Evolutionary conservation across 92 coral and sea anemone species (phyloP).

Genomic region (Palythoa grandiflora): DNA sequence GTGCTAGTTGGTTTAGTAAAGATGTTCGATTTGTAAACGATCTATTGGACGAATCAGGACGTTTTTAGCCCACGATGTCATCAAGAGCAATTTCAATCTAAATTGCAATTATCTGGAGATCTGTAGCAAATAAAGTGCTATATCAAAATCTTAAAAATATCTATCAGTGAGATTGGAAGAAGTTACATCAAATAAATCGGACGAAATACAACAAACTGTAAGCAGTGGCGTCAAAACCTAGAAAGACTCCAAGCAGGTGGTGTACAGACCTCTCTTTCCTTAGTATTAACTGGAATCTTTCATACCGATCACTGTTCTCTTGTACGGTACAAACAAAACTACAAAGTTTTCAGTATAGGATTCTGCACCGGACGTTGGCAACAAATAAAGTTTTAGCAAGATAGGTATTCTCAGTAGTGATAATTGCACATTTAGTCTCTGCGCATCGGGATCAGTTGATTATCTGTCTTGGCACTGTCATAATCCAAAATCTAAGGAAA

Average conservation of each 20-base stretch:
- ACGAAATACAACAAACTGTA: slow-evolving; percentile 15
- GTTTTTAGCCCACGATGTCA: slow-evolving; percentile 18
- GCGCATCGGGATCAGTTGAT: slow-evolving; percentile 41
- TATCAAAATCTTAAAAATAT: slow-evolving; percentile 41
- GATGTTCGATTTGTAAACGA: slow-evolving; percentile 46
- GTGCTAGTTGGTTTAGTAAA: slow-evolving; percentile 17
- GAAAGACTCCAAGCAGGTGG: slow-evolving; percentile 32
- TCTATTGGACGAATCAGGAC: slow-evolving; percentile 21
- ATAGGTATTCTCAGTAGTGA: slow-evolving; percentile 36
- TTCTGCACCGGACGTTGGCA: not conserved
- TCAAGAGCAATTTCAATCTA: slow-evolving; percentile 32
- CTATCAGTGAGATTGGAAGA: slow-evolving; percentile 51
- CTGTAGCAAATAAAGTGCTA: slow-evolving; percentile 34
- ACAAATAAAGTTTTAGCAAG: slow-evolving; percentile 47
- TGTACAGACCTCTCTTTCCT: slow-evolving; percentile 19
- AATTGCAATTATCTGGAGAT: slow-evolving; percentile 19
- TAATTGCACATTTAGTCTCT: slow-evolving; percentile 20
- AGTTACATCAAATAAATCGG: slow-evolving; percentile 21
- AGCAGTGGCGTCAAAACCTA: slow-evolving; percentile 44
- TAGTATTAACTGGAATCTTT: slow-evolving; percentile 26
- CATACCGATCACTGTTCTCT: slow-evolving; percentile 32
- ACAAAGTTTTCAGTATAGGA: not conserved
- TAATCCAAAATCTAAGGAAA: not conserved
- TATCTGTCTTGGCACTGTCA: slow-evolving; percentile 50
- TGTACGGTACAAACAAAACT: slow-evolving; percentile 3